A percentile compares a stretch with the other conserved stretches of the same genome.
Conservation (phyloP, 2,797 vertebrate genomes). For the Gallinago solitaria region DNA sequence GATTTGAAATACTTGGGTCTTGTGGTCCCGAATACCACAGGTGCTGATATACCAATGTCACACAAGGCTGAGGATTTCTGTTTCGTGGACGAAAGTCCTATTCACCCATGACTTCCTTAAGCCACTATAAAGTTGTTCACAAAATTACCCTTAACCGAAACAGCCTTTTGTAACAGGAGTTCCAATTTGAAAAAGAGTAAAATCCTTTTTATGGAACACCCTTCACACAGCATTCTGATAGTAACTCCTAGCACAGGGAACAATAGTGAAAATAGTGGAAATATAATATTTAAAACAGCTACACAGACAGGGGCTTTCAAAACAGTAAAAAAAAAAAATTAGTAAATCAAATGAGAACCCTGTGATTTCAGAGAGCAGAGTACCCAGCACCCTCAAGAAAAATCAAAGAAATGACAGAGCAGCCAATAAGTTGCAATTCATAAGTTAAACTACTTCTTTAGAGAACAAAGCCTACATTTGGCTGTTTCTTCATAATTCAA, state of each 20-base stretch:
- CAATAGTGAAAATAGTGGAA: background rate
- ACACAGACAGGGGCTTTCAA: background rate
- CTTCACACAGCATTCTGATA: background rate
- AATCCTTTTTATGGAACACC: background rate
- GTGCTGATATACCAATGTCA: rapidly evolving
- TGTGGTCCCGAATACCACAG: background rate
- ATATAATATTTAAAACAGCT: background rate
- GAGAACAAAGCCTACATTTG: background rate
- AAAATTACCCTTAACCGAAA: background rate
- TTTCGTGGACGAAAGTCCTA: background rate
- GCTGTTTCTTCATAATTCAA: background rate
- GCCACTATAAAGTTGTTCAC: background rate
- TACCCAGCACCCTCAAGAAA: background rate
- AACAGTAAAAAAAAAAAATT: background rate
- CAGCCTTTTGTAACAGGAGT: background rate
- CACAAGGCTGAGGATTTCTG: background rate
- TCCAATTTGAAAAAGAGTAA: background rate
- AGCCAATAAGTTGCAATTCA: background rate
- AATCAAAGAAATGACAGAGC: background rate
- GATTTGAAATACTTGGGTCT: background rate
- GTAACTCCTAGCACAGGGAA: background rate
- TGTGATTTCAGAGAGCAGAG: background rate
- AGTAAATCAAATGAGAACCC: background rate
- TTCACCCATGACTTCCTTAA: background rate
- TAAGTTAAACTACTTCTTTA: background rate